Conservation (phyloP, 2,888 invertebrate genomes). For the Nasonia oneida region DNA sequence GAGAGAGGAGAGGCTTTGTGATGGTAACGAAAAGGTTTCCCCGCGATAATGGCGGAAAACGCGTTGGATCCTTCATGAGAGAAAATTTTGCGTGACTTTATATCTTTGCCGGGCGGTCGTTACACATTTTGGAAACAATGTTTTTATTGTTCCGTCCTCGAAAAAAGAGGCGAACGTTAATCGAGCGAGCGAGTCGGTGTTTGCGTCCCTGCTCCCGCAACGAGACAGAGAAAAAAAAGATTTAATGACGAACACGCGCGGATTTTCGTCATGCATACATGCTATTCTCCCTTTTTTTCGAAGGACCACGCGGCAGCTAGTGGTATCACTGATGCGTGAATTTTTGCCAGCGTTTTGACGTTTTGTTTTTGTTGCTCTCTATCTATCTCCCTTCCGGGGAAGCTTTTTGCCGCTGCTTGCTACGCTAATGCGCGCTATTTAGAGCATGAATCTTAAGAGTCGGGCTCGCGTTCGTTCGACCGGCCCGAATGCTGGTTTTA, state of each 20-base stretch:
- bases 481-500: constrained; percentile 48
- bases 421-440: constrained; percentile 51
- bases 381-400: neutral
- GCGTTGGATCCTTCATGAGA: neutral
- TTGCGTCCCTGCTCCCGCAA: neutral
- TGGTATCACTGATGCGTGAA: constrained; percentile 20
- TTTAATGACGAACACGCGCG: neutral
- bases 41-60: neutral
- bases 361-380: neutral
- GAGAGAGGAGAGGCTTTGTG: neutral
- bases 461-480: constrained; percentile 27
- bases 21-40: neutral
- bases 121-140: too few species aligned
- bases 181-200: too few species aligned
- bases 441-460: constrained; percentile 47
- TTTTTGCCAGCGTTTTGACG: constrained; percentile 4
- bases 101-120: too few species aligned
- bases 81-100: neutral
- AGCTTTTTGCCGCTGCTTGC: constrained; percentile 14
- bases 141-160: too few species aligned
- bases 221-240: neutral
- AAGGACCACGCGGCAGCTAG: neutral
- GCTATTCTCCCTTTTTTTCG: neutral
- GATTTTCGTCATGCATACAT: neutral
- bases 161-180: neutral